Percentiles rank a stretch among this genome's conserved stretches.
Conservation (phyloP, 2,797 vertebrate genomes). For the Nannoperca obscura region DNA sequence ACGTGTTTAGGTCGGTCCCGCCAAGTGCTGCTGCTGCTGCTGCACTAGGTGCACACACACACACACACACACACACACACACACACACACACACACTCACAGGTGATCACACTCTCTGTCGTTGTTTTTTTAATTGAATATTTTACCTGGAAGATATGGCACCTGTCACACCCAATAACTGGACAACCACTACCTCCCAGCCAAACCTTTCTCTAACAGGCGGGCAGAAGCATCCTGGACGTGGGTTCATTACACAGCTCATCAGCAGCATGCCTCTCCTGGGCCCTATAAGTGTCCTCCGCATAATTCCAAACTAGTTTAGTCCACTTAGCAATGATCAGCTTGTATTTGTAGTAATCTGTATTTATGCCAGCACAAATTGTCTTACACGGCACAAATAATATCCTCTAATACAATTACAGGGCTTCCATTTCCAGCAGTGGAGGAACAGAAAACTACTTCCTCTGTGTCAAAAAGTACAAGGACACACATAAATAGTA, state of each 20-base stretch:
- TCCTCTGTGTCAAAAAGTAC: not conserved
- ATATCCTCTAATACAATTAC: conserved; percentile 13
- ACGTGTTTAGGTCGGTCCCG: conserved; percentile 1
- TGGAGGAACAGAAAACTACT: not conserved
- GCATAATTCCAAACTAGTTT: conserved; percentile 47
- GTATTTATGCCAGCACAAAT: conserved; percentile 34
- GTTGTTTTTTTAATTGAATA: not conserved
- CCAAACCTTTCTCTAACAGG: conserved; percentile 2
- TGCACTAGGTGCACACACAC: not conserved
- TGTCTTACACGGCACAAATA: conserved; percentile 20
- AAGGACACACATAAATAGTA: no score
- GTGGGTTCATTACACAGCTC: conserved; percentile 53
- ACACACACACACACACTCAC: not conserved
- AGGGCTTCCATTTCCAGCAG: conserved; percentile 13
- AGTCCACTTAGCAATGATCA: conserved; percentile 49
- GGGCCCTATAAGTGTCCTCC: conserved; percentile 48
- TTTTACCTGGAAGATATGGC: conserved; percentile 9
- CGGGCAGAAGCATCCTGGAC: conserved; percentile 1
- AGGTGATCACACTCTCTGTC: conserved; percentile 4
- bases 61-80: not conserved
- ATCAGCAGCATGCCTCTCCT: conserved; percentile 49
- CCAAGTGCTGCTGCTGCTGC: conserved; percentile 5
- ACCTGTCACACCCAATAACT: conserved; percentile 14
- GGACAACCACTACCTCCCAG: not conserved
- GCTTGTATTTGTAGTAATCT: conserved; percentile 28